A percentile compares a stretch with the other conserved stretches of the same genome.
Evolutionary conservation across 2,113 vertebrate species (phyloP).

Genomic region (Cinclus cinclus): DNA sequence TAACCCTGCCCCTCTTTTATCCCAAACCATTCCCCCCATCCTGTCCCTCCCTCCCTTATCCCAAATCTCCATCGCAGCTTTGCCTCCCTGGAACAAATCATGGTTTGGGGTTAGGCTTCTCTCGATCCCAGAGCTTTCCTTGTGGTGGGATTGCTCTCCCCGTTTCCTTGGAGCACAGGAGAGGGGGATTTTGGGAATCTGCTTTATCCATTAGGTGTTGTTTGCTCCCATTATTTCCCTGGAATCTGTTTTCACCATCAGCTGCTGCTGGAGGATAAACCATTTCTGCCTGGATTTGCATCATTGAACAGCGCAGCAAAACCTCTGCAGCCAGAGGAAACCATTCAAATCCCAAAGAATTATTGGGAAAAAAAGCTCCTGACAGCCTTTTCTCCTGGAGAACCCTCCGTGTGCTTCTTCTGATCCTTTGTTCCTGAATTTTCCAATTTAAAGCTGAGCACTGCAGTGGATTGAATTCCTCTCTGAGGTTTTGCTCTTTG

Average conservation of each 20-base stretch:
- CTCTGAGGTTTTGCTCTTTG: neutral
- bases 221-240: neutral
- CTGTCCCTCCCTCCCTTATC: neutral
- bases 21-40: neutral
- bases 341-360: neutral
- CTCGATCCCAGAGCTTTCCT: neutral
- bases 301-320: neutral
- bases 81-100: fast-evolving
- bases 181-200: neutral
- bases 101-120: fast-evolving
- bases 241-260: constrained; percentile 9
- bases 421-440: neutral
- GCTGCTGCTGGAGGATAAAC: neutral
- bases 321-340: neutral
- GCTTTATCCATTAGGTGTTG: neutral
- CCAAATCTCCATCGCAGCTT: neutral
- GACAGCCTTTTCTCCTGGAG: neutral
- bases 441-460: neutral
- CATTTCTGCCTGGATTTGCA: neutral
- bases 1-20: fast-evolving
- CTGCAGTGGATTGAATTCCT: fast-evolving
- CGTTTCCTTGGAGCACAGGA: neutral
- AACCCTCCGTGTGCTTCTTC: neutral
- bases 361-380: neutral
- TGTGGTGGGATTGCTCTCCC: neutral